Percentiles rank a stretch among this genome's conserved stretches.
These are phyloP conservation scores for Eilema sororculum DNA, from an alignment of 2,888 invertebrate species.

Conservation along the genomic window DNA sequence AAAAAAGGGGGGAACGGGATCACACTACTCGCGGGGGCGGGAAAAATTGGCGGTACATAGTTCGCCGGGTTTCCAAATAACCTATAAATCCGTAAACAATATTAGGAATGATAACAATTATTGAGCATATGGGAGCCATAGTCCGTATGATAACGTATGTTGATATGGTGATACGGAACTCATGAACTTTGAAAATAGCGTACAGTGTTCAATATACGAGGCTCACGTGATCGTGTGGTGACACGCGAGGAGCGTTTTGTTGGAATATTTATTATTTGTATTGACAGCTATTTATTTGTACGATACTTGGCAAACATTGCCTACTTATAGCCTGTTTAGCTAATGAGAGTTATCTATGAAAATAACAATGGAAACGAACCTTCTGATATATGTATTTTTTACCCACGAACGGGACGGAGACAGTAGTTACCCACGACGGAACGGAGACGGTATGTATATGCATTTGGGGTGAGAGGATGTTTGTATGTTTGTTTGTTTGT, in stretches of 20 bases:
- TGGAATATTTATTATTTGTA: conserved; percentile 24
- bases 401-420: too few relatives aligned
- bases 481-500: too few relatives aligned
- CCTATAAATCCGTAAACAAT: not conserved
- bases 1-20: too few relatives aligned
- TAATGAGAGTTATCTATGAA: not conserved
- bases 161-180: conserved; percentile 29
- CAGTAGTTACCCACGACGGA: too few relatives aligned
- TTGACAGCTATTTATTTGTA: conserved; percentile 10
- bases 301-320: conserved; percentile 19
- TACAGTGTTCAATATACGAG: conserved; percentile 18
- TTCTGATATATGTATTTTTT: not conserved
- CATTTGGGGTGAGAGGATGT: too few relatives aligned
- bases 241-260: conserved; percentile 30
- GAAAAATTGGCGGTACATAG: too few relatives aligned
- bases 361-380: not conserved
- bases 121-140: conserved; percentile 25
- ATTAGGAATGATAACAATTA: conserved; percentile 18
- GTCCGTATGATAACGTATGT: conserved; percentile 33
- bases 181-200: conserved; percentile 46
- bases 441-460: too few relatives aligned
- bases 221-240: conserved; percentile 36
- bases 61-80: too few relatives aligned
- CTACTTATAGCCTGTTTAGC: conserved; percentile 10
- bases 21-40: too few relatives aligned